Evolutionary conservation across 1,140 invertebrate genomes (phyloP).

Genomic region (Brachionus koreanus): DNA sequence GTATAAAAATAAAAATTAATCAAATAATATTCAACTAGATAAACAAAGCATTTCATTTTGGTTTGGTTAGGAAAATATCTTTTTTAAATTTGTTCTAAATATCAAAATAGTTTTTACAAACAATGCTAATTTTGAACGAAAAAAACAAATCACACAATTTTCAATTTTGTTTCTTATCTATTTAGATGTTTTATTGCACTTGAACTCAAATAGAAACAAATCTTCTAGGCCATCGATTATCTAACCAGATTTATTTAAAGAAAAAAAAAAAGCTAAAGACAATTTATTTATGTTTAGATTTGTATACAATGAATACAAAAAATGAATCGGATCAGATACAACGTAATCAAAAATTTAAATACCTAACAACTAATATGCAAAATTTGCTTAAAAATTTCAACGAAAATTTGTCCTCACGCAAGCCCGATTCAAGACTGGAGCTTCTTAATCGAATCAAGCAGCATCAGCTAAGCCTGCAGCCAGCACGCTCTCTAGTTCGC

Average conservation of each 20-base stretch:
- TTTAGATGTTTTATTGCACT: neutral
- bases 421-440: neutral
- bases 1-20: neutral
- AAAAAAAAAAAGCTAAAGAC: neutral
- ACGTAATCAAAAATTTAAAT: slow-evolving; percentile 30
- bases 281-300: neutral
- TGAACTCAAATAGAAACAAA: neutral
- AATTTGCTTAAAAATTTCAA: slow-evolving; percentile 33
- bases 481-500: neutral
- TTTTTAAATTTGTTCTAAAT: neutral
- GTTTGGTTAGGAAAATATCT: neutral
- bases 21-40: neutral
- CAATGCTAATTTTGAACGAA: neutral
- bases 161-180: neutral
- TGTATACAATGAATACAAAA: neutral
- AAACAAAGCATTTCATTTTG: neutral
- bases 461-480: neutral
- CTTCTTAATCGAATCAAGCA: neutral
- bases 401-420: neutral
- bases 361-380: slow-evolving; percentile 37
- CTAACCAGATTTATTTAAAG: neutral
- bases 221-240: neutral
- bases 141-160: neutral
- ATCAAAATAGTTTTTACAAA: neutral
- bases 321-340: neutral